Percentiles rank a stretch among this genome's conserved stretches.
Evolutionary conservation across 2,113 vertebrate genomes (phyloP).

Genomic region (Phodopus roborovskii): DNA sequence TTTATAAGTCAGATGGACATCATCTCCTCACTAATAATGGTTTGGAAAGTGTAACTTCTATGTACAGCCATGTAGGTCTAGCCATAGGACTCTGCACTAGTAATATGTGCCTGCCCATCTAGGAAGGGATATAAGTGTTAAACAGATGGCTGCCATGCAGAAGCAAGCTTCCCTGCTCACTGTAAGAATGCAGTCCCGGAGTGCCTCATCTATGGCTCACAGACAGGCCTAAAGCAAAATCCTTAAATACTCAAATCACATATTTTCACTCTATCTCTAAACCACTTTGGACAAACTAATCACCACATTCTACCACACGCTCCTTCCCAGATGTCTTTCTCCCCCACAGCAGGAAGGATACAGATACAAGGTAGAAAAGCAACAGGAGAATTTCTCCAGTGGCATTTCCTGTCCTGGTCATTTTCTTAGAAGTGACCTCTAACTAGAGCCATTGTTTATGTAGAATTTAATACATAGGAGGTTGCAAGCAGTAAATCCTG

Average conservation of each 20-base stretch:
- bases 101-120: not conserved
- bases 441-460: not conserved
- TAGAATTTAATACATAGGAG: not conserved
- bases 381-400: not conserved
- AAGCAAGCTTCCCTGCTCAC: not conserved
- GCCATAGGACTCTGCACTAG: not conserved
- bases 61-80: not conserved
- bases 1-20: not conserved
- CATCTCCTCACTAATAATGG: not conserved
- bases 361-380: not conserved
- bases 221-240: not conserved
- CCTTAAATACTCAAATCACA: not conserved
- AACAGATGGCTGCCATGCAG: not conserved
- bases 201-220: not conserved
- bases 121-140: not conserved
- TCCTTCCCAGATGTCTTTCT: too few relatives aligned
- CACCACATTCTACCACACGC: too few relatives aligned
- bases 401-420: not conserved
- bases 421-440: not conserved
- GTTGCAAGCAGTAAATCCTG: not conserved
- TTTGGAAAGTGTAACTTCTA: not conserved
- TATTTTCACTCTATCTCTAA: not conserved
- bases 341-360: too few relatives aligned
- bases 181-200: not conserved
- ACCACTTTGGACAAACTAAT: not conserved